A percentile compares a stretch with the other conserved stretches of the same genome.
Evolutionary conservation across 2,888 invertebrate genomes (phyloP).

Genomic region (Mylabris sibirica): DNA sequence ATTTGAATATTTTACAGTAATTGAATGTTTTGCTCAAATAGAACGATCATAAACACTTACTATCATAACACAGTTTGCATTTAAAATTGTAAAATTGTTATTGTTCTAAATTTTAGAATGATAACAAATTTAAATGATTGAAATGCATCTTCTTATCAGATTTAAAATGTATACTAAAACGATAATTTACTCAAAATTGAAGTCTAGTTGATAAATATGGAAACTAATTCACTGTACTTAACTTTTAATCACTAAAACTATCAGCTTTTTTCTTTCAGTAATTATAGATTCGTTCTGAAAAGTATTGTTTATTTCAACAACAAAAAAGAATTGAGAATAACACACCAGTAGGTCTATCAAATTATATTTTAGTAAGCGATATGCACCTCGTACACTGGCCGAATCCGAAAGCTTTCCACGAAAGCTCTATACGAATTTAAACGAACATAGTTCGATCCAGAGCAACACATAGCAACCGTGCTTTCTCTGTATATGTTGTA

Average conservation of each 20-base stretch:
- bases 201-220: neutral
- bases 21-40: neutral
- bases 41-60: neutral
- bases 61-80: neutral
- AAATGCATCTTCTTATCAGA: neutral
- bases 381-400: slow-evolving; percentile 44
- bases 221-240: neutral
- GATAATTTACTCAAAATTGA: neutral
- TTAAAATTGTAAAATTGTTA: neutral
- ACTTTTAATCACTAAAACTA: neutral
- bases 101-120: neutral
- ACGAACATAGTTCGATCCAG: slow-evolving; percentile 58
- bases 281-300: neutral
- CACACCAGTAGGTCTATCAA: slow-evolving; percentile 32
- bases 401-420: slow-evolving; percentile 50
- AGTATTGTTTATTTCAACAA: neutral
- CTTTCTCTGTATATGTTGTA: neutral
- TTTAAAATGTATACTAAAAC: neutral
- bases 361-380: slow-evolving; percentile 36
- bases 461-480: slow-evolving; percentile 59
- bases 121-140: neutral
- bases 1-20: neutral
- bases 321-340: neutral
- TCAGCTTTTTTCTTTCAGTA: neutral
- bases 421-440: slow-evolving; percentile 47